Base-by-base conservation (phyloP, 2,888 invertebrate species). In the Macrophya alboannulata region DNA sequence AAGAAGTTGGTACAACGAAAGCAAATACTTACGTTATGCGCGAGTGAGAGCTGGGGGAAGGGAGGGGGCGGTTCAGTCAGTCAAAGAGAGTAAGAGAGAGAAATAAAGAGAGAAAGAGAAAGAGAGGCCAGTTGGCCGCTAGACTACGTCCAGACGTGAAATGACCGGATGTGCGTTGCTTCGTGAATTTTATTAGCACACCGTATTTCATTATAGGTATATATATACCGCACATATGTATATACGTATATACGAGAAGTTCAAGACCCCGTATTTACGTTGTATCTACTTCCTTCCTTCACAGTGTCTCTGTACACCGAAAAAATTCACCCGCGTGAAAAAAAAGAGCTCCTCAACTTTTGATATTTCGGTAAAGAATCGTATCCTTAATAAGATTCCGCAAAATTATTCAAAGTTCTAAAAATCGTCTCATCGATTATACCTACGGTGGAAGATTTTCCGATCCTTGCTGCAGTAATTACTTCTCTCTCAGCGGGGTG, bases 131-230 rank as follows among this genome's bases (percentile, higher is more conserved):
- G 86, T 86, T 79, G 87, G 85, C 87, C 86, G 85, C 88, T 87
- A 88, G 88, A 88, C 88, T 86, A 84, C 85, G 85, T 87, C 87
- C 87, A 87, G 88, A 87, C 88, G 87, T 81, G 85, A 82, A 82
- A 65, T 82, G 82, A 82, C 82, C 82, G 82, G 82, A 82, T 82
- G 82, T 68, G 48, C 45, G 68, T 82, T 45, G 9, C 55, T 68
- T 68, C 17, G 51, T 82, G 65, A 68, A 68, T 68, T 81, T 59
- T 62, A 37, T 81, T 81, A 59, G 43, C 62, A 37, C 81, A 40
- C 43, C 62, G 74, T 74, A 74, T 68, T 76, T 25, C 81, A 59
- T 77, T 51, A 37, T 21, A 43, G 31, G 31, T 31, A 31, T 31
- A 31, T 31, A 31, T 31, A 31, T 31, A n/a, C n/a, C n/a, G n/a